A percentile compares a stretch with the other conserved stretches of the same genome.
phyloP scores from a whole-genome alignment of 37 sponge, comb jelly and placozoan genomes.

The Cliona cf. orientalis region DNA sequence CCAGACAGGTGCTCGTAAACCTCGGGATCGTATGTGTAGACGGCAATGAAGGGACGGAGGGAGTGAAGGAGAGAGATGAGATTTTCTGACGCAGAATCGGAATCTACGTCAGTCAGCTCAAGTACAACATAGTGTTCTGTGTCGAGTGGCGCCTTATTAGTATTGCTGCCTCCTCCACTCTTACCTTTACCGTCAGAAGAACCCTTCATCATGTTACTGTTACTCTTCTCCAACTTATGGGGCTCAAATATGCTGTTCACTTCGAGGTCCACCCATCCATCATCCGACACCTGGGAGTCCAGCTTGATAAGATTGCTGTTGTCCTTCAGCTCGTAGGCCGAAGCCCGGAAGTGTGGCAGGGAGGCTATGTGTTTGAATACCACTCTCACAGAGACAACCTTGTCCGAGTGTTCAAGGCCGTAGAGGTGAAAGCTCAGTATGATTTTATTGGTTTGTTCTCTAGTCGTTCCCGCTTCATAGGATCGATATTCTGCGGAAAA shows the following conservation, averaged over 20 bases:
- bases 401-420: neutral
- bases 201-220: neutral
- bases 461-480: too few species aligned
- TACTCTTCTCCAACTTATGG: too few species aligned
- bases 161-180: neutral
- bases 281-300: neutral
- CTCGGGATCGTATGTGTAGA: too few species aligned
- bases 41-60: too few species aligned
- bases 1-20: too few species aligned
- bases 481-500: too few species aligned
- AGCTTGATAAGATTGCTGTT: neutral
- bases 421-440: neutral
- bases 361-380: constrained; percentile 15
- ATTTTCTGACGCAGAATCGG: too few species aligned
- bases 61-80: too few species aligned
- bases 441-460: too few species aligned
- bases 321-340: constrained; percentile 4
- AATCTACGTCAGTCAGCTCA: neutral
- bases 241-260: too few species aligned
- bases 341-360: neutral
- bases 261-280: too few species aligned
- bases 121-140: neutral
- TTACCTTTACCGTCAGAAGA: neutral
- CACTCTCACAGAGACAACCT: constrained; percentile 1
- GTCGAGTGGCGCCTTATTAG: neutral